A percentile compares a stretch with the other conserved stretches of the same genome.
Evolutionary conservation across 2,888 invertebrate species (phyloP).

Genomic region (Esperia sulphurella): DNA sequence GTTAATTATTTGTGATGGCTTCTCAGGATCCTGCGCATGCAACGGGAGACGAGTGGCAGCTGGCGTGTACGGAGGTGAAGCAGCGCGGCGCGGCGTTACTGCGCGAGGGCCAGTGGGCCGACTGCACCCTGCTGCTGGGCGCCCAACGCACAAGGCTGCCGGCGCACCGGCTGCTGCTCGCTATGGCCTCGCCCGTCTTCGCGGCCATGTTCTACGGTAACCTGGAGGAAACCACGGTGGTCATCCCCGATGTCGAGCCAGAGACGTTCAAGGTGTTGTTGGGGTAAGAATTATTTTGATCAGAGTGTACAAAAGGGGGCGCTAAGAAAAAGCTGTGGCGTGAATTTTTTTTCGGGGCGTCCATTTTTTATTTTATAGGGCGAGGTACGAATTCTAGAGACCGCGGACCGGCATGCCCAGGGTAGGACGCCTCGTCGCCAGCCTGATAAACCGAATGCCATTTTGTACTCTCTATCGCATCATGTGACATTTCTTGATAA

Average conservation of each 20-base stretch:
- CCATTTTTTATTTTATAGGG: too few relatives aligned
- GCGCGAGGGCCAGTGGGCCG: background rate
- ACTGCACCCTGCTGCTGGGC: background rate
- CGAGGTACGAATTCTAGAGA: too few relatives aligned
- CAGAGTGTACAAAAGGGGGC: background rate
- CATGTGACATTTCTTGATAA: too few relatives aligned
- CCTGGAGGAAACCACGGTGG: background rate
- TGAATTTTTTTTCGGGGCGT: too few relatives aligned
- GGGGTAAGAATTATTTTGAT: background rate
- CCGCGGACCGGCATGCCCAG: too few relatives aligned
- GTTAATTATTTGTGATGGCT: background rate
- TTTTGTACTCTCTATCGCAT: too few relatives aligned
- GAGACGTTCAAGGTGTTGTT: background rate
- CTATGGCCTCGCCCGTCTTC: conserved; percentile 1
- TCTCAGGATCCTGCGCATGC: background rate
- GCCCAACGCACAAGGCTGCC: background rate
- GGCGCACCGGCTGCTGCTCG: background rate
- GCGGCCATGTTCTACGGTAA: background rate
- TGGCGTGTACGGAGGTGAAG: background rate
- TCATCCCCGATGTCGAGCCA: background rate
- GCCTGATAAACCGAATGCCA: too few relatives aligned
- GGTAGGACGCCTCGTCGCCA: too few relatives aligned
- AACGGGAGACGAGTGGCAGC: background rate
- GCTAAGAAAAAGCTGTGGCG: background rate
- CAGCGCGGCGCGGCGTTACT: background rate